Evolutionary conservation across 1,140 invertebrate genomes (phyloP).

Genomic region (Colletes latitarsis): DNA sequence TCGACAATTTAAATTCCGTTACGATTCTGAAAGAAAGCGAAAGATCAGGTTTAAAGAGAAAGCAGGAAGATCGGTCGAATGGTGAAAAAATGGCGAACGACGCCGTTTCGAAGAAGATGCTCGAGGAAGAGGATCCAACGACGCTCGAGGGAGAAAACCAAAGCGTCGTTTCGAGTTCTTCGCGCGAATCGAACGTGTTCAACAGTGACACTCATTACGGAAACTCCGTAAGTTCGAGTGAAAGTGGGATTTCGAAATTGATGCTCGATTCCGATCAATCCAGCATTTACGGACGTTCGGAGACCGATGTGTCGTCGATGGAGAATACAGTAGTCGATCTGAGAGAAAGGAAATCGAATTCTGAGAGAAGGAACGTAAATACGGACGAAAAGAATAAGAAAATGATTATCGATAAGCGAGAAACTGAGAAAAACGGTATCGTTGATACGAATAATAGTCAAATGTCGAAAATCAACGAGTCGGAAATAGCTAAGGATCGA

Average conservation of each 20-base stretch:
- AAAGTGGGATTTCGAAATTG: neutral
- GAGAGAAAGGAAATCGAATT: neutral
- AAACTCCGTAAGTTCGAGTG: neutral
- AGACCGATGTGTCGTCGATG: neutral
- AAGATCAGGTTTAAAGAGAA: too few relatives aligned
- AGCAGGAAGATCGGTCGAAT: too few relatives aligned
- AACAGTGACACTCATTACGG: neutral
- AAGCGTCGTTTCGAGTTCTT: neutral
- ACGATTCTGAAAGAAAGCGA: too few relatives aligned
- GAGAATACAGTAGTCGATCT: neutral
- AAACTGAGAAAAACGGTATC: neutral
- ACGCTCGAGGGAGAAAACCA: neutral
- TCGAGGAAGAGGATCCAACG: neutral
- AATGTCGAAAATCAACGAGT: too few relatives aligned
- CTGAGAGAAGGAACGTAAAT: too few relatives aligned
- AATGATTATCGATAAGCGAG: neutral
- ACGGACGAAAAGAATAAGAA: neutral
- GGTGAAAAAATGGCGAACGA: too few relatives aligned
- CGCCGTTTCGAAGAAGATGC: neutral
- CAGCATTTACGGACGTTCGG: neutral
- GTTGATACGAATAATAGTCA: too few relatives aligned
- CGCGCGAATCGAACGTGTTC: fast-evolving
- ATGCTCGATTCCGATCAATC: too few relatives aligned
- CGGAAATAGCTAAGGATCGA: too few relatives aligned
- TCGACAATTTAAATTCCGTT: neutral